Conservation (phyloP, 2,797 vertebrate species). For the Leptatherina wallacei region DNA sequence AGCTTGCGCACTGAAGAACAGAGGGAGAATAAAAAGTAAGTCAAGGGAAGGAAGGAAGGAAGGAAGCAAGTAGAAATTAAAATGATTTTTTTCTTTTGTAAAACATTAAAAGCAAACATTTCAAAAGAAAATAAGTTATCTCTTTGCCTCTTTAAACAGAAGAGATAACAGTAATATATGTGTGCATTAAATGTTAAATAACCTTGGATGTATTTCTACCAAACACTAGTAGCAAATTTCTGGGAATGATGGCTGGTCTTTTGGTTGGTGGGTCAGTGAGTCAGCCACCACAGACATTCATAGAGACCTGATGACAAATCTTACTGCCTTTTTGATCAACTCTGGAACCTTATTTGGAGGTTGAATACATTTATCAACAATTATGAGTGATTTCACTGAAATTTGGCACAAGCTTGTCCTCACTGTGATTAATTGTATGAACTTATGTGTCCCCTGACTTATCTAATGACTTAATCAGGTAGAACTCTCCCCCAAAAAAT, state of each 20-base stretch:
- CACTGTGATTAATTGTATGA: neutral
- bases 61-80: neutral
- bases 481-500: neutral
- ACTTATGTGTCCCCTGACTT: neutral
- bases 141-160: neutral
- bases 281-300: neutral
- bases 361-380: neutral
- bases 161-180: neutral
- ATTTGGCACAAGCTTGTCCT: neutral
- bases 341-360: neutral
- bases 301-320: neutral
- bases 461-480: neutral
- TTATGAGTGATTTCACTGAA: neutral
- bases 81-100: neutral
- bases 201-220: neutral
- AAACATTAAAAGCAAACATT: neutral
- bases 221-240: neutral
- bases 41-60: neutral
- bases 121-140: neutral
- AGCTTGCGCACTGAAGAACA: constrained; percentile 88
- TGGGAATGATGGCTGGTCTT: neutral
- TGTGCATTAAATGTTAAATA: neutral
- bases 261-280: constrained; percentile 2
- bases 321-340: neutral
- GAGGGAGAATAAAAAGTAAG: neutral